These are phyloP conservation scores for Mystacides longicornis DNA, from an alignment of 2,888 invertebrate genomes.

Conservation along the genomic window DNA sequence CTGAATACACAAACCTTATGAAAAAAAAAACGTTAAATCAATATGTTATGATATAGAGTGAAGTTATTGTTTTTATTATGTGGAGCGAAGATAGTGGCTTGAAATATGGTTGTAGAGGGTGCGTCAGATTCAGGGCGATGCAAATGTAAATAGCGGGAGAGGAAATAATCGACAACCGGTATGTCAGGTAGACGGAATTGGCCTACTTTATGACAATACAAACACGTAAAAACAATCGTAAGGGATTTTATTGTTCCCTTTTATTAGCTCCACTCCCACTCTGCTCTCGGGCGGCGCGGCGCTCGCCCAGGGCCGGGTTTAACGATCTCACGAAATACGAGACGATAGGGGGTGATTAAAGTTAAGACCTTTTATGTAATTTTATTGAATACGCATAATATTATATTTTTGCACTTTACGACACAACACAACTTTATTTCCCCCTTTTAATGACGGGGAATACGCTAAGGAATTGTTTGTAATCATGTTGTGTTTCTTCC, in stretches of 20 bases:
- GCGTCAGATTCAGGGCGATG: constrained; percentile 2
- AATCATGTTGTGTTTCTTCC: no score
- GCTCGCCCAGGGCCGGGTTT: background rate
- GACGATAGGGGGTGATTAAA: constrained; percentile 2
- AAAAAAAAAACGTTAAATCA: no score
- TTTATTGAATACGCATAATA: background rate
- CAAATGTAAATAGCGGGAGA: constrained; percentile 14
- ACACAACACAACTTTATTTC: no score
- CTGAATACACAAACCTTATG: no score
- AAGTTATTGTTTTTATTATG: no score
- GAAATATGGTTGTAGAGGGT: background rate
- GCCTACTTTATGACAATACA: constrained; percentile 25
- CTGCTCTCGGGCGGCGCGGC: constrained; percentile 8
- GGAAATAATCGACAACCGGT: constrained; percentile 12
- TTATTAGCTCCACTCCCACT: constrained; percentile 18
- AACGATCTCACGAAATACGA: background rate
- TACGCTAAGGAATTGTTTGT: no score
- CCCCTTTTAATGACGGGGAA: no score
- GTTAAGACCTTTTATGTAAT: background rate
- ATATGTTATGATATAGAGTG: no score
- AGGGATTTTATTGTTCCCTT: constrained; percentile 24
- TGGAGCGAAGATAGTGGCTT: no score
- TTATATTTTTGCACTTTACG: background rate
- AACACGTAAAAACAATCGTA: constrained; percentile 27
- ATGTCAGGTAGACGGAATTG: constrained; percentile 15